These are phyloP conservation scores for Dexiosoma caninum DNA, from an alignment of 2,888 invertebrate genomes.

Conservation along the genomic window DNA sequence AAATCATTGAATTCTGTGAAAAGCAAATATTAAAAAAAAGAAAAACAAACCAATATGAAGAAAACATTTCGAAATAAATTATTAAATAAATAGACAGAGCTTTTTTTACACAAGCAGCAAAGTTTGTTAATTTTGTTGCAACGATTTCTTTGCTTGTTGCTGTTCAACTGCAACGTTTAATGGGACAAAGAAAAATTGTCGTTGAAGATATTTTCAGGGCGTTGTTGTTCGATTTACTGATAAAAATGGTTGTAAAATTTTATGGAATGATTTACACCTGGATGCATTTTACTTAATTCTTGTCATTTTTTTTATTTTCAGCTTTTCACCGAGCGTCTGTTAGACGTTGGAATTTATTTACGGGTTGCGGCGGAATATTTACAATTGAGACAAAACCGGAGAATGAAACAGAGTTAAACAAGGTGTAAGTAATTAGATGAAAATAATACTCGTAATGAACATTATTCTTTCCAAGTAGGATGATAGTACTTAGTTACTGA, in stretches of 20 bases:
- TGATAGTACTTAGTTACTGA: not conserved
- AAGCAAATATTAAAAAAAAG: no score
- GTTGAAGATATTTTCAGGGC: not conserved
- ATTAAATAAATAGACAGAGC: no score
- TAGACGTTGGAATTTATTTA: not conserved
- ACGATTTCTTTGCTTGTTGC: not conserved
- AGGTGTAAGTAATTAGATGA: constrained; percentile 45
- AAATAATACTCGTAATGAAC: constrained; percentile 27
- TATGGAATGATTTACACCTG: constrained; percentile 43
- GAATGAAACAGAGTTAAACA: constrained; percentile 24
- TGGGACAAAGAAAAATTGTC: not conserved
- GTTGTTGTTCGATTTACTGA: constrained; percentile 41
- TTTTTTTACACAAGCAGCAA: not conserved
- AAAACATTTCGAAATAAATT: no score
- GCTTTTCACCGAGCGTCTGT: not conserved
- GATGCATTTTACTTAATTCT: constrained; percentile 30
- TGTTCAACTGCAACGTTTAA: constrained; percentile 9
- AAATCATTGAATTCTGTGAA: no score
- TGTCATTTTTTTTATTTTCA: constrained; percentile 11
- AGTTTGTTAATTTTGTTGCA: constrained; percentile 6
- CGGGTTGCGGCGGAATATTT: no score
- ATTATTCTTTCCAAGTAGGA: constrained; percentile 20
- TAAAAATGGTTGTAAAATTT: constrained; percentile 39
- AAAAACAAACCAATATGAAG: no score
- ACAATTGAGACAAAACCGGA: not conserved